A percentile compares a stretch with the other conserved stretches of the same genome.
These are phyloP conservation scores for Upupa epops DNA, from an alignment of 2,113 vertebrate species.

Conservation along the genomic window DNA sequence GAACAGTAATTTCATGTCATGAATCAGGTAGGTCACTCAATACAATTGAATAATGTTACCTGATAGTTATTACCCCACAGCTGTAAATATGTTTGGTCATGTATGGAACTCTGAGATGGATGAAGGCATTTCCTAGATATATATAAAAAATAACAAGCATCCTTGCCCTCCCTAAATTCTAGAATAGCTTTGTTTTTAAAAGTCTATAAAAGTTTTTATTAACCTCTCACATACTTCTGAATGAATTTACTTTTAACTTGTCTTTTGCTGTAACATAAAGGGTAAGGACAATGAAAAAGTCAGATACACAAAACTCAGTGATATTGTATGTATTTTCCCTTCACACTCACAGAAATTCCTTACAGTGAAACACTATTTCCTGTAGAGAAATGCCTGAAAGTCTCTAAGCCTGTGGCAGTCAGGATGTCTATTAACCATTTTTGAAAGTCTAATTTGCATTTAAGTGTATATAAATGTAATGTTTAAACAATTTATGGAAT, in stretches of 20 bases:
- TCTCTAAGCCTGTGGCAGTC: not conserved
- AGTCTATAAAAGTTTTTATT: not conserved
- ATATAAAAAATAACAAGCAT: not conserved
- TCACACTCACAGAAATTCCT: not conserved
- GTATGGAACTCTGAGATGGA: not conserved
- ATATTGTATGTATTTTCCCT: not conserved
- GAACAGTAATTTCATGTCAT: not conserved
- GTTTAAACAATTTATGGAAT: not conserved
- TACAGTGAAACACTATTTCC: not conserved
- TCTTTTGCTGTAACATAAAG: not conserved
- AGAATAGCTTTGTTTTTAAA: not conserved
- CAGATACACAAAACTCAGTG: not conserved
- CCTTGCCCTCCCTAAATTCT: not conserved
- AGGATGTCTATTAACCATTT: not conserved
- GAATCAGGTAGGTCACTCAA: not conserved
- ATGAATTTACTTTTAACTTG: constrained; percentile 1
- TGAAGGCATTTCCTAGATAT: not conserved
- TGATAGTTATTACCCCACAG: not conserved
- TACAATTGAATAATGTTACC: not conserved
- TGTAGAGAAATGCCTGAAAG: not conserved
- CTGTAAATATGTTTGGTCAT: not conserved
- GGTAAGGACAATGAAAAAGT: not conserved
- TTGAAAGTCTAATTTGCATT: not conserved
- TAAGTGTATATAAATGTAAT: not conserved
- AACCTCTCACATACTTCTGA: not conserved